Evolutionary conservation across 1,140 invertebrate genomes (phyloP).

Genomic region (Acyrthosiphon pisum): DNA sequence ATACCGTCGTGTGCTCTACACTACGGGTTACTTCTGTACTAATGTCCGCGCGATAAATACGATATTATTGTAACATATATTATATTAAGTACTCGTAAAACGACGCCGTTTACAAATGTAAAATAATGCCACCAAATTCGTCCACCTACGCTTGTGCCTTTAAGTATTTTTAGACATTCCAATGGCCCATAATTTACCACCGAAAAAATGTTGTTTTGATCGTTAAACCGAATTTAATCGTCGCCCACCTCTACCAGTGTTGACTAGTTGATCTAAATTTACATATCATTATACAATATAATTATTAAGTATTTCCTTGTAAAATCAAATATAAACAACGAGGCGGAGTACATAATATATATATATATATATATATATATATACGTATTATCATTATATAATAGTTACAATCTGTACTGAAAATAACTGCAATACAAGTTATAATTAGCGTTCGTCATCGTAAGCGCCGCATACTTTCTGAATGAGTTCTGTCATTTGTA

Average conservation of each 20-base stretch:
- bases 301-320: constrained; percentile 26
- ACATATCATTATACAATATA: constrained; percentile 28
- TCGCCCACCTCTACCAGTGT: constrained; percentile 12
- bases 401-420: background rate
- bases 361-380: background rate
- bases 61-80: background rate
- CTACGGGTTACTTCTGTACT: background rate
- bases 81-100: background rate
- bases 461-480: constrained; percentile 5
- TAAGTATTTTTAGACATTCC: constrained; percentile 35
- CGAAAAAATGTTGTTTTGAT: constrained; percentile 38
- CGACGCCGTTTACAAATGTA: background rate
- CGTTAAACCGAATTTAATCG: constrained; percentile 10
- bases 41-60: background rate
- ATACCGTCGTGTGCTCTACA: background rate
- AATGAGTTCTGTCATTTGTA: constrained; percentile 23
- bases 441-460: constrained; percentile 7
- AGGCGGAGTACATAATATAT: constrained; percentile 8
- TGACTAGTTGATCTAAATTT: constrained; percentile 30
- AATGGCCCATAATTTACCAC: constrained; percentile 15
- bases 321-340: constrained; percentile 39
- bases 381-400: constrained; percentile 2
- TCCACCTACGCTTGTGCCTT: background rate
- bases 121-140: constrained; percentile 22
- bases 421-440: constrained; percentile 4